A percentile compares a stretch with the other conserved stretches of the same genome.
Evolutionary conservation across 2,113 vertebrate species (phyloP).

Genomic region (Ondatra zibethicus): DNA sequence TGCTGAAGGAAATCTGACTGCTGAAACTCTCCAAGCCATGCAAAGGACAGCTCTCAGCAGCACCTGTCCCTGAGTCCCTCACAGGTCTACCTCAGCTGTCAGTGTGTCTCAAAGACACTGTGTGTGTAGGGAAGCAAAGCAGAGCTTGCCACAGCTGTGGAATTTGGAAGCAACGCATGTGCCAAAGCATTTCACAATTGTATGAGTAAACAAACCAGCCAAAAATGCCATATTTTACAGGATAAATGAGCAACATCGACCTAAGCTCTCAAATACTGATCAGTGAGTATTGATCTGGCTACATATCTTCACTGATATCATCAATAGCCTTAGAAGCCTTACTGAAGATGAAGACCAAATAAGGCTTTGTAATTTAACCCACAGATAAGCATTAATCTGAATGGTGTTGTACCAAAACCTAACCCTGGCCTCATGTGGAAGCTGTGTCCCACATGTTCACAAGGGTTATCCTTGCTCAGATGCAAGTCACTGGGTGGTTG

Average conservation of each 20-base stretch:
- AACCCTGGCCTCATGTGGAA: not conserved
- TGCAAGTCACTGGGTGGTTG: not conserved
- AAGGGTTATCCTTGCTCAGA: fast-evolving
- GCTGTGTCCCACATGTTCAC: not conserved
- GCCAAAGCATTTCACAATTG: not conserved
- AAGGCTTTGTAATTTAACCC: not conserved
- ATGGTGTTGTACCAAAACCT: not conserved
- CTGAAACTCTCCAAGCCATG: fast-evolving
- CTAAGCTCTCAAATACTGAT: not conserved
- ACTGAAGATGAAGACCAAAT: not conserved
- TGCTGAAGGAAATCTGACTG: not conserved
- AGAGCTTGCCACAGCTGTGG: not conserved
- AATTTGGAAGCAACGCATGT: not conserved
- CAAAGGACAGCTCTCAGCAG: not conserved
- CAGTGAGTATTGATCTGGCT: not conserved
- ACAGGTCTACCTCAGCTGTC: too few species aligned
- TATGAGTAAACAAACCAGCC: not conserved
- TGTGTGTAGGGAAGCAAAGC: not conserved
- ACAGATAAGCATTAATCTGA: not conserved
- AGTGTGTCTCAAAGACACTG: not conserved
- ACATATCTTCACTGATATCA: not conserved
- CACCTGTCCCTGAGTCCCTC: not conserved
- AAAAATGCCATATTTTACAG: not conserved
- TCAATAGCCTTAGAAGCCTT: not conserved
- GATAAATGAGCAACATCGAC: not conserved